Evolutionary conservation across 2,888 invertebrate genomes (phyloP), one percentile per base, ranked within the genome.

Genomic region (Hymenopus coronatus): DNA sequence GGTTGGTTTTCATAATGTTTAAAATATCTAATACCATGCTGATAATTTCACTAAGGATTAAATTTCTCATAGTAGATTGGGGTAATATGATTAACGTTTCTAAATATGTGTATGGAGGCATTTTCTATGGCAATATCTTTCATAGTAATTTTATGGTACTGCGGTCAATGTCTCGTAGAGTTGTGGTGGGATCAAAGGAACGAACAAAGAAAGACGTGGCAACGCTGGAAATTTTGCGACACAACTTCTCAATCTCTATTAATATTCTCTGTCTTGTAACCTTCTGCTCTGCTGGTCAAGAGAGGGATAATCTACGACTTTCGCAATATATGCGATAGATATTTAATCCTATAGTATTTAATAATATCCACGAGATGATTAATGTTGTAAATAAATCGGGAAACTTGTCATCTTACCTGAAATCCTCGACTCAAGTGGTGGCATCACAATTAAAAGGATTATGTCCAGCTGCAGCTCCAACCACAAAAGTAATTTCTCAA

Each of bases 351-450:
- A 70, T 0, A 70, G 54, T 25, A 70, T 70, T 4, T 20, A 70
- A 25, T 7, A 25, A 70, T 20, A 20, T 33, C 27, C 7, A 25
- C 82, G 94, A 93, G 93, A 96, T 96, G 95, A 95, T 95, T 93
- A 96, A 96, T 94, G 95, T 96, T 90, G 95, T 95, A 91, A 93
- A 95, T 91, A 96, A 96, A 92, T 95, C 96, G 91, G 94, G 95
- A 90, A 95, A 94, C 91, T 93, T 96, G 91, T 94, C 95, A 91
- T 95, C 95, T 89, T 96, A 95, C 92, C 94, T 97, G 91, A 96
- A 96, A 92, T 95, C 96, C 85, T 94, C 95, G 81, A 95, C 95
- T 90, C 95, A 95, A 92, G 96, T 95, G 88, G 95, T 97, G 54
- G 95, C 96, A 90, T 96, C 95, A 92, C 96, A 96, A 89, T 92